Evolutionary conservation across 2,113 vertebrate species (phyloP), one percentile per base, ranked within the genome.

Genomic region (Brachypodius melanocephalos): DNA sequence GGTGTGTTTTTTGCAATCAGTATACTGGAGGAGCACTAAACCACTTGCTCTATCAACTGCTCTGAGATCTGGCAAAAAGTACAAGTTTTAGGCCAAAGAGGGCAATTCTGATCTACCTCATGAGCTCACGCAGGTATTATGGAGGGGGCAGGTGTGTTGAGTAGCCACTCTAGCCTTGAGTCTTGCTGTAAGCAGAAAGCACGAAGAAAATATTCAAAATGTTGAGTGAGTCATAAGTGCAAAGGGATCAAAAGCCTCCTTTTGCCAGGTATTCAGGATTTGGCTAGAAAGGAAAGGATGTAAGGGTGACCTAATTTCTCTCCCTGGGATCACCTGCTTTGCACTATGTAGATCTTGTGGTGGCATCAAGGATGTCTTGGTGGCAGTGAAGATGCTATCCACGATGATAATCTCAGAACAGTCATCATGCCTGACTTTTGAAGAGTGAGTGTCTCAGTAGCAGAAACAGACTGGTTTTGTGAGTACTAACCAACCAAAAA

Each of bases 161-260:
- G 34, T 54, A 67, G 8, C 15, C 4, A 19, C 31, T 82, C 12
- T 59, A 57, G 40, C 5, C 21, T n/a, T 52, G 52, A 75, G 19
- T 17, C 17, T 52, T 13, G 0, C 21, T 71, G 52, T 48, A 72
- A 65, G 28, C 34, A 59, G 68, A 63, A 91, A 78, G 54, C 8
- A 66, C 45, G 48, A 85, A 34, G 17, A 75, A 68, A 62, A 57
- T 54, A 73, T 16, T 34, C 17, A 51, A 31, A 80, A 45, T 20
- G 0, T 28, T n/a, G 15, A 75, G 17, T 25, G 14, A 76, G 24
- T 63, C 38, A 43, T 0, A 0, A 91, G 12, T 8, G 10, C 32
- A 78, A 57, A 54, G 32, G 2, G 6, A 34, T 77, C 14, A 89
- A 74, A 91, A 82, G 11, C 29, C 12, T 45, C 21, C 54, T 51